phyloP scores from a whole-genome alignment of 2,797 vertebrate genomes.

The Eutrigla gurnardus region DNA sequence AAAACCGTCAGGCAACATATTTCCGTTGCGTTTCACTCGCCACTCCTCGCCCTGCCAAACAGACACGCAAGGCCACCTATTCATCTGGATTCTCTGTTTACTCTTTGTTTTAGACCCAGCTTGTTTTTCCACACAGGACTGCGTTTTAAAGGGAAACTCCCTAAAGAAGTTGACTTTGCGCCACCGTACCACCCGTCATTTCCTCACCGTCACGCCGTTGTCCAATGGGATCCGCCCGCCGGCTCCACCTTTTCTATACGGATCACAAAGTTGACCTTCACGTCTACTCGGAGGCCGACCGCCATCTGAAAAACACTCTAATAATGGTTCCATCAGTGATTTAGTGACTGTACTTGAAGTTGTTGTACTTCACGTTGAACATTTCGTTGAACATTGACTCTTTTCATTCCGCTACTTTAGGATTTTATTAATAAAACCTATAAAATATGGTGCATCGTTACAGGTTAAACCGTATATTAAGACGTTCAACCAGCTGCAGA shows the following conservation, averaged over 20 bases:
- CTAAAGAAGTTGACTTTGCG: conserved; percentile 69
- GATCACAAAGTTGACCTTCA: conserved; percentile 31
- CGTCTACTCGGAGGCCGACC: too few relatives aligned
- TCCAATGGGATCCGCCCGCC: neutral
- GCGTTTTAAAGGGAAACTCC: conserved; percentile 68
- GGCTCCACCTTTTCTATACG: neutral
- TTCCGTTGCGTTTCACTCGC: conserved; percentile 41
- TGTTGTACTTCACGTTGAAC: too few relatives aligned
- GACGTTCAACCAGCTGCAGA: neutral
- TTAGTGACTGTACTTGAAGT: too few relatives aligned
- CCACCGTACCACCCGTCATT: conserved; percentile 46
- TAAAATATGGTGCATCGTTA: neutral
- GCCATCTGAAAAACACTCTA: too few relatives aligned
- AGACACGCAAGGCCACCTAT: conserved; percentile 50
- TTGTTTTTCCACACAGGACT: conserved; percentile 68
- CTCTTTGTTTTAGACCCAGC: conserved; percentile 60
- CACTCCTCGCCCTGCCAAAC: conserved; percentile 58
- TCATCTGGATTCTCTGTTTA: conserved; percentile 51
- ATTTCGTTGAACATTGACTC: too few relatives aligned
- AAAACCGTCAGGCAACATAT: conserved; percentile 53
- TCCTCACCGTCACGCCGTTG: conserved; percentile 35
- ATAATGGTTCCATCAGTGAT: too few relatives aligned
- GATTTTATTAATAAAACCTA: conserved; percentile 4
- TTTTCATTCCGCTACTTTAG: neutral
- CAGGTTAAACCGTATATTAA: neutral